A percentile compares a stretch with the other conserved stretches of the same genome.
Conservation (phyloP, 2,113 vertebrate species). For the Hippocampus barbouri region DNA sequence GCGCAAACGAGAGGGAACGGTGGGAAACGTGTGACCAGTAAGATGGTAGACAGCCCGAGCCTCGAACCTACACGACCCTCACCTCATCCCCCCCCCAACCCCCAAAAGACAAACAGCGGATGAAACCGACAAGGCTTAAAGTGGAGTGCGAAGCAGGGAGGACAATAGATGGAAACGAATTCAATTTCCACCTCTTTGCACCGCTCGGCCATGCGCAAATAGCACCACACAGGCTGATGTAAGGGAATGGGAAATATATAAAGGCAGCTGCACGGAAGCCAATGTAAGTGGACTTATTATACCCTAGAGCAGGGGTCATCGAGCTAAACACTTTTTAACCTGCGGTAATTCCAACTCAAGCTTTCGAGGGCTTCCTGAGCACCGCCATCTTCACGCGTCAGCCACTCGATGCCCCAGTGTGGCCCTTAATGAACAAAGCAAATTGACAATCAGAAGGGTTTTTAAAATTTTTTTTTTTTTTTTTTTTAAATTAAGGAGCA, state of each 20-base stretch:
- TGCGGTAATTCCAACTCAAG: constrained; percentile 30
- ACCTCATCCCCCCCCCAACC: constrained; percentile 57
- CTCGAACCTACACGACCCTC: neutral
- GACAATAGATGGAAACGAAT: constrained; percentile 75
- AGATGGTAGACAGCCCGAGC: constrained; percentile 57
- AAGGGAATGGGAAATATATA: constrained; percentile 64
- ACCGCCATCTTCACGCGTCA: constrained; percentile 19
- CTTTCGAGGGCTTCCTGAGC: constrained; percentile 6
- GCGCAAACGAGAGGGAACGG: constrained; percentile 13
- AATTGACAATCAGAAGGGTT: constrained; percentile 6
- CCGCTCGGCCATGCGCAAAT: constrained; percentile 60
- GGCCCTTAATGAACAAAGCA: constrained; percentile 54
- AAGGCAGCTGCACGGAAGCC: constrained; percentile 41
- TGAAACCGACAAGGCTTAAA: constrained; percentile 66
- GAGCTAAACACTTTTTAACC: constrained; percentile 32
- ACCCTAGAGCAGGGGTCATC: constrained; percentile 43
- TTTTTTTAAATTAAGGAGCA: neutral
- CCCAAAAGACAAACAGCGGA: constrained; percentile 66
- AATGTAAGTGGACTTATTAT: constrained; percentile 41
- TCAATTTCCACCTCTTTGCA: constrained; percentile 66
- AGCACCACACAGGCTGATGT: constrained; percentile 54
- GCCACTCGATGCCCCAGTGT: constrained; percentile 43
- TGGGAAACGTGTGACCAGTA: constrained; percentile 38
- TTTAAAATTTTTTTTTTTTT: too few species aligned
- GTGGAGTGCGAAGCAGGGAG: constrained; percentile 54